Evolutionary conservation across 2,888 invertebrate species (phyloP), one percentile per base, ranked within the genome.

Genomic region (Priocnemis perturbator): DNA sequence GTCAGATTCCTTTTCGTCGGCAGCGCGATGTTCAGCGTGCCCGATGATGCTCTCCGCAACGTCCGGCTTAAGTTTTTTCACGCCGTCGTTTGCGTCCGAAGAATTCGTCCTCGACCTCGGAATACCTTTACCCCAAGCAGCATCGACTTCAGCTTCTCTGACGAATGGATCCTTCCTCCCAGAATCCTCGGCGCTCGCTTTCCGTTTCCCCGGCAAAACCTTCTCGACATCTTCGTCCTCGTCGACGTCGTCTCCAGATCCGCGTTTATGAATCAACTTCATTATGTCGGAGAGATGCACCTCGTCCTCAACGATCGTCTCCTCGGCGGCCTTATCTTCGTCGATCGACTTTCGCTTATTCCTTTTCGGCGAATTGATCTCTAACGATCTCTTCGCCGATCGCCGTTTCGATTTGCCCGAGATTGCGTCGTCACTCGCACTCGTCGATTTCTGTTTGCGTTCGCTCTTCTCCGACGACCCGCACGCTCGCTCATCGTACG

Each of bases 331-430:
- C 3, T 81, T 77, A 2, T 79, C 77, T 3, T 70, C 70, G 3
- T 79, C 70, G 0, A 78, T 55, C 0, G 81, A 78, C 60, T 83
- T 85, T 2, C 83, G 79, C 48, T 87, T 87, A 52, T 81, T 85
- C 62, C 84, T 85, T 47, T 75, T 84, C 1, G 82, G 79, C 0
- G 78, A 81, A 19, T 56, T 70, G 1, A 67, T 76, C 1, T 88
- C 87, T n/a, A 84, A 69, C 1, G 85, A 81, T 26, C 85, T 74
- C 60, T 87, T 88, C 56, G 81, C 86, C 21, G 83, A 82, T 17
- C 76, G 81, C 17, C 67, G 63, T 14, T 45, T 69, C 0, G 59
- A 44, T 45, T 60, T 79, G 5, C 17, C 7, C 4, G n/a, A 5
- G 14, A 30, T 19, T 11, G 15, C 37, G 0, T 58, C 60, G 9